Base-by-base conservation (phyloP, 2,888 invertebrate species). In the Trachelus stipa region DNA sequence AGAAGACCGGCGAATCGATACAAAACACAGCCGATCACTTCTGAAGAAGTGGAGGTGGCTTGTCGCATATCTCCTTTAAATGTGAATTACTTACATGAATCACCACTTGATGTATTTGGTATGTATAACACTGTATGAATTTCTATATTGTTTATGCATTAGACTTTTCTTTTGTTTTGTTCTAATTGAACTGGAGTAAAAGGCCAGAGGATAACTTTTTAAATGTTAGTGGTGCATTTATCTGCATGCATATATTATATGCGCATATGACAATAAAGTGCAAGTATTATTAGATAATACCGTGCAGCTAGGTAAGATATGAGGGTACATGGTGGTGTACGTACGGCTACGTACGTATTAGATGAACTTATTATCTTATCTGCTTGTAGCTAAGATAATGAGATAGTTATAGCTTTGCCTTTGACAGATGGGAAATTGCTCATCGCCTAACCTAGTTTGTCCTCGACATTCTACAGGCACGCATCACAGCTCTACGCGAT, bases 1-100 rank as follows among this genome's bases (percentile, higher is more conserved):
- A 89, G 89, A 83, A 87, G 90, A 73, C 91, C 93, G 40, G 91
- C 93, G 0, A 93, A 94, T 2, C 92, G 96, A 34, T 94, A 95
- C 82, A 93, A 93, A 83, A 96, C 96, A 0, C 95, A 96, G 93
- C 96, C 96, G 0, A 93, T 96, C 69, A 94, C 96, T 35, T 92
- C 93, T 75, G 95, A 95, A 85, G 95, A 96, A 91, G 94, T 96
- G 31, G 92, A 95, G 87, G 93, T 94, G 84, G 94, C 95, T 74
- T 91, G 94, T 92, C 93, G 85, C 75, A 84, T 84, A 75, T 77
- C 81, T 79, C 82, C 84, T 73, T 82, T 31, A 40, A 76, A 12
- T 23, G 37, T 30, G 31, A 73, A n/a, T n/a, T 34, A 34, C 15
- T 73, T n/a, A 40, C 76, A 73, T 76, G 69, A 77, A 77, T 75